phyloP scores from a whole-genome alignment of 1,140 invertebrate species.

The Zaprionus tsacasi region DNA sequence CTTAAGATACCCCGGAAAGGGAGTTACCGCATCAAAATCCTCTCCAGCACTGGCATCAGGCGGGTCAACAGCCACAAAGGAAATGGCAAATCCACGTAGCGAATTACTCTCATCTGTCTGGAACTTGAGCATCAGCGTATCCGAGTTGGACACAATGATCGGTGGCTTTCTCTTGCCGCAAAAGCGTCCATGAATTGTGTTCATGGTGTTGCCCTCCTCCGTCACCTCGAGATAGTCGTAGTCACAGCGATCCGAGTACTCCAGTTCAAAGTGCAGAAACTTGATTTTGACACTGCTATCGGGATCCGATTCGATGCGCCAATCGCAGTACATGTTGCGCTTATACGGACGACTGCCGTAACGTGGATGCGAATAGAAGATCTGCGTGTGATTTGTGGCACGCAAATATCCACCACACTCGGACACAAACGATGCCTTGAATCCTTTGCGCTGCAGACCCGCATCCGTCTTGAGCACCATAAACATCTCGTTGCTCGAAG shows the following conservation, averaged over 20 bases:
- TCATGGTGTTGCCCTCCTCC: slow-evolving; percentile 86
- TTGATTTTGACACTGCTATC: slow-evolving; percentile 92
- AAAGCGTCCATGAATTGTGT: slow-evolving; percentile 77
- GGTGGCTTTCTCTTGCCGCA: slow-evolving; percentile 88
- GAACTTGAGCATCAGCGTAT: slow-evolving; percentile 94
- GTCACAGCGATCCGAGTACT: slow-evolving; percentile 94
- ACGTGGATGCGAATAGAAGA: slow-evolving; percentile 96
- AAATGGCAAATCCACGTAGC: slow-evolving; percentile 95
- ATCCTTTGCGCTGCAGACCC: slow-evolving; percentile 96
- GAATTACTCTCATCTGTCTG: slow-evolving; percentile 95
- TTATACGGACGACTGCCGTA: slow-evolving; percentile 96
- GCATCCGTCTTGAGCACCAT: slow-evolving; percentile 98
- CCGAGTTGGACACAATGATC: slow-evolving; percentile 93
- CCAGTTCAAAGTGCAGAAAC: slow-evolving; percentile 96
- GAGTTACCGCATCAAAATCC: slow-evolving; percentile 73
- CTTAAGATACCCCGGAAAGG: slow-evolving; percentile 82
- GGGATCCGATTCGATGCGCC: slow-evolving; percentile 93
- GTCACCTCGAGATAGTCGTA: slow-evolving; percentile 93
- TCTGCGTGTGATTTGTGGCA: slow-evolving; percentile 90
- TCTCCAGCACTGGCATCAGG: slow-evolving; percentile 72
- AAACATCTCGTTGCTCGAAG: slow-evolving; percentile 96
- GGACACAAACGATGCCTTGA: slow-evolving; percentile 94
- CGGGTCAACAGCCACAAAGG: slow-evolving; percentile 90
- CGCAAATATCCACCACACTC: slow-evolving; percentile 96
- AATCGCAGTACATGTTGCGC: slow-evolving; percentile 95